These are phyloP conservation scores for Phenganax marumi DNA, from an alignment of 92 coral and sea anemone genomes.

Conservation along the genomic window DNA sequence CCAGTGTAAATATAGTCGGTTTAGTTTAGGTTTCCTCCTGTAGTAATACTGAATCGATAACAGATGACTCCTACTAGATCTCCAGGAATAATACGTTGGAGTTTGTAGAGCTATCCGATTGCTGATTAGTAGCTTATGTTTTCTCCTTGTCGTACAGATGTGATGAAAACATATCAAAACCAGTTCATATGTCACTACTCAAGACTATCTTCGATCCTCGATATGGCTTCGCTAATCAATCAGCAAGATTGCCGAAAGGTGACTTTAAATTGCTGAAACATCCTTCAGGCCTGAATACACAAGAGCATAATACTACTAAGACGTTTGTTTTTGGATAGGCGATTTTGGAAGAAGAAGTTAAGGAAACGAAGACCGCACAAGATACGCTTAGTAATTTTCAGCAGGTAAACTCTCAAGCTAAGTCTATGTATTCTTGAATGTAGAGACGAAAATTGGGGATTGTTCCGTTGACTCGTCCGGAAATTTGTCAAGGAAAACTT, in stretches of 20 bases:
- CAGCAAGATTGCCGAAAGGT: conserved; percentile 95
- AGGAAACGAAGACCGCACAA: conserved; percentile 16
- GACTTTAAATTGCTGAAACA: background rate
- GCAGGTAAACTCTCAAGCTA: conserved; percentile 6
- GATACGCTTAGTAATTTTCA: conserved; percentile 29
- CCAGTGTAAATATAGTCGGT: too few relatives aligned
- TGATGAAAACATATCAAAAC: conserved; percentile 89
- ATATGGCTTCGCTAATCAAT: conserved; percentile 90
- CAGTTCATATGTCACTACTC: conserved; percentile 96
- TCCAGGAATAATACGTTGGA: background rate
- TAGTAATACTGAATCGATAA: background rate
- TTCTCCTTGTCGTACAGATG: conserved; percentile 53
- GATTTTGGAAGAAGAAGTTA: conserved; percentile 26
- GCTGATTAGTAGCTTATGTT: background rate
- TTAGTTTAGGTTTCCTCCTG: background rate
- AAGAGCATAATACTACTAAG: background rate
- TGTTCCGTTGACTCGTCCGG: background rate
- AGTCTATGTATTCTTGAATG: too few relatives aligned
- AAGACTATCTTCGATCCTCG: conserved; percentile 92
- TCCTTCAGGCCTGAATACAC: background rate
- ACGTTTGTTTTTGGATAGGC: conserved; percentile 6
- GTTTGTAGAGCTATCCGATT: too few relatives aligned
- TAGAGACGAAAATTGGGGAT: background rate
- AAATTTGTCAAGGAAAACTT: too few relatives aligned
- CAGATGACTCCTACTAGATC: background rate